These are phyloP conservation scores for Spicauda simplicius DNA, from an alignment of 2,888 invertebrate species.

Conservation along the genomic window DNA sequence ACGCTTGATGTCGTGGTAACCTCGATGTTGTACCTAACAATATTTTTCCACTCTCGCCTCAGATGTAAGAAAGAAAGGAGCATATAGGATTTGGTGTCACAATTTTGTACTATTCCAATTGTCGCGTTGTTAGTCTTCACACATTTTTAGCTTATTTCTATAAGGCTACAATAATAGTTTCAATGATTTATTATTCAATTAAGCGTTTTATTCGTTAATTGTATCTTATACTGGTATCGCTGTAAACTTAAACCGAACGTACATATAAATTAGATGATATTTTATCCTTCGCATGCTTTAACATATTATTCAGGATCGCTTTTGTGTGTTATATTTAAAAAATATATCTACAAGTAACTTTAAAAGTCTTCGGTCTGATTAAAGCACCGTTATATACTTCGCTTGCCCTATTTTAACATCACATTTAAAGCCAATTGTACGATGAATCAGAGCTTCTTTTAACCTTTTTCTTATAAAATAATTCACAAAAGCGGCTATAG, in stretches of 20 bases:
- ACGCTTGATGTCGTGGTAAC: constrained; percentile 43
- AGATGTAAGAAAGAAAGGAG: background rate
- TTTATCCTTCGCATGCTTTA: constrained; percentile 28
- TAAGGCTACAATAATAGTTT: constrained; percentile 19
- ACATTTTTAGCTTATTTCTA: constrained; percentile 24
- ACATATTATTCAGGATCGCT: constrained; percentile 20
- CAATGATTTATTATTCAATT: background rate
- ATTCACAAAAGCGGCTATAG: background rate
- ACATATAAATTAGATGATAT: constrained; percentile 18
- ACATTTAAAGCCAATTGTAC: background rate
- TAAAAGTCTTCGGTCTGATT: constrained; percentile 21
- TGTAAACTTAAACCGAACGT: constrained; percentile 8
- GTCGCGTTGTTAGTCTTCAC: constrained; percentile 15
- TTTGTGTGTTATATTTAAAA: background rate
- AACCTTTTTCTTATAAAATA: background rate
- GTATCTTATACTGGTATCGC: constrained; percentile 17
- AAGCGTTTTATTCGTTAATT: constrained; percentile 1
- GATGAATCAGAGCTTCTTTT: background rate
- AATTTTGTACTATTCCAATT: constrained; percentile 13
- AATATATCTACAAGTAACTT: background rate
- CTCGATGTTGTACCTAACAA: constrained; percentile 29
- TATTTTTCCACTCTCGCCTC: constrained; percentile 23
- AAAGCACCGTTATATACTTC: background rate
- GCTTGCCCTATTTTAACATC: background rate
- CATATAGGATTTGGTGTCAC: constrained; percentile 7